Base-by-base conservation (phyloP, 2,113 vertebrate genomes). In the Campylorhamphus procurvoides region DNA sequence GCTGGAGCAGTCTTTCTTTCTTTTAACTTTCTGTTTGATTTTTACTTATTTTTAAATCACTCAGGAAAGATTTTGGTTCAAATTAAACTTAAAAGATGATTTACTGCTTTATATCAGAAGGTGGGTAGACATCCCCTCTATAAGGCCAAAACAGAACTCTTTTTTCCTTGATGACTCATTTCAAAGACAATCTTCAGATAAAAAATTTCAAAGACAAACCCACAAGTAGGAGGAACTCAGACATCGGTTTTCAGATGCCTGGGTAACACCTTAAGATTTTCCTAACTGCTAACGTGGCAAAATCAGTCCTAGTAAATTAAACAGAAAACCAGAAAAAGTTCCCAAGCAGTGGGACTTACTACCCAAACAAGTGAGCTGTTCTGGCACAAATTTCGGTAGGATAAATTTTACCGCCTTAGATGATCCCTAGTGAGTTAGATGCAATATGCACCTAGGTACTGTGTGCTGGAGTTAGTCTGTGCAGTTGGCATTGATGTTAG, bases 171-270 rank as follows among this genome's bases (percentile, higher is more conserved):
- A 23, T 46, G 20, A 27, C 6, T 87, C 2, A 29, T 5, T 68
- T 75, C 23, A 56, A 42, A 73, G 10, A 16, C 2, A 13, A 73
- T 2, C 1, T 2, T 33, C 25, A 14, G 12, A 42, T 14, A 42
- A 42, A 42, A 42, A 42, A 29, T 5, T 68, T 67, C 23, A 56
- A 42, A 73, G 10, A 16, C 2, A 13, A 76, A 55, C 3, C 7
- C 33, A 5, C 24, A 55, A 0, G 0, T 10, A 76, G n/a, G 53
- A 69, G 9, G 6, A 12, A 47, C 9, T 2, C 5, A 16, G 7
- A 3, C 18, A 37, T n/a, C 31, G 31, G 9, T 10, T 83, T 88
- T 76, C 31, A 77, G 40, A 28, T 56, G 18, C 28, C 15, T 27
- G 27, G 23, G 8, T 55, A 42, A 50, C 7, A 47, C 3, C 8